phyloP scores from a whole-genome alignment of 1,140 invertebrate species.

The Chlorops oryzae region DNA sequence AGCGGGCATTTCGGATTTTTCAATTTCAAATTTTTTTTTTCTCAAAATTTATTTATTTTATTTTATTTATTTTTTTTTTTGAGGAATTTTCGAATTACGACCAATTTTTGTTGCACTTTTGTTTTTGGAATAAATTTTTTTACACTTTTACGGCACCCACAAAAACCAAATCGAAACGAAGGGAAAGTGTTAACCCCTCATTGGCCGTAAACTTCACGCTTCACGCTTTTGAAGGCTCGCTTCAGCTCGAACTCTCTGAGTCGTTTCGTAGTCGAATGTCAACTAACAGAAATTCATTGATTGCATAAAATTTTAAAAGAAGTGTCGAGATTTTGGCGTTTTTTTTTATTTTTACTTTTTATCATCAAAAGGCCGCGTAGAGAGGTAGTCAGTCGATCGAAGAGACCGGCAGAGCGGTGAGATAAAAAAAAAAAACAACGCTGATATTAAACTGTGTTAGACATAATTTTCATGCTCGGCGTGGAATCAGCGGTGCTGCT shows the following conservation, averaged over 20 bases:
- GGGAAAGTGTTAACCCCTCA: not conserved
- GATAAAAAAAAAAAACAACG: no score
- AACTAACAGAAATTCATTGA: slow-evolving; percentile 43
- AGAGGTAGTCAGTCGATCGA: no score
- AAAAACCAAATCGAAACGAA: not conserved
- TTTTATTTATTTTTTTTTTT: slow-evolving; percentile 4
- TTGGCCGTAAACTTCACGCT: not conserved
- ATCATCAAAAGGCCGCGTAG: no score
- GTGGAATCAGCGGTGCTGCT: no score
- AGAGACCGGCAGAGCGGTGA: no score
- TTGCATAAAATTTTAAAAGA: slow-evolving; percentile 49
- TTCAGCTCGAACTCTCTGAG: no score
- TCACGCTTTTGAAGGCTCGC: slow-evolving; percentile 9
- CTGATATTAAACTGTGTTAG: no score
- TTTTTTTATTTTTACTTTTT: no score
- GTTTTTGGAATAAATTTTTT: slow-evolving; percentile 6
- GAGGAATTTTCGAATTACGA: not conserved
- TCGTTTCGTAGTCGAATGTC: slow-evolving; percentile 22
- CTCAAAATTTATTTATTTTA: slow-evolving; percentile 7
- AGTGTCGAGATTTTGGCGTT: no score
- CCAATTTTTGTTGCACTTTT: not conserved
- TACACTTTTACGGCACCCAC: not conserved
- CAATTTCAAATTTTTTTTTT: slow-evolving; percentile 7
- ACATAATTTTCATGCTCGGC: no score
- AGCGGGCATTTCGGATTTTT: slow-evolving; percentile 28